These are phyloP conservation scores for Tapera naevia DNA, from an alignment of 2,797 vertebrate species.

Conservation along the genomic window DNA sequence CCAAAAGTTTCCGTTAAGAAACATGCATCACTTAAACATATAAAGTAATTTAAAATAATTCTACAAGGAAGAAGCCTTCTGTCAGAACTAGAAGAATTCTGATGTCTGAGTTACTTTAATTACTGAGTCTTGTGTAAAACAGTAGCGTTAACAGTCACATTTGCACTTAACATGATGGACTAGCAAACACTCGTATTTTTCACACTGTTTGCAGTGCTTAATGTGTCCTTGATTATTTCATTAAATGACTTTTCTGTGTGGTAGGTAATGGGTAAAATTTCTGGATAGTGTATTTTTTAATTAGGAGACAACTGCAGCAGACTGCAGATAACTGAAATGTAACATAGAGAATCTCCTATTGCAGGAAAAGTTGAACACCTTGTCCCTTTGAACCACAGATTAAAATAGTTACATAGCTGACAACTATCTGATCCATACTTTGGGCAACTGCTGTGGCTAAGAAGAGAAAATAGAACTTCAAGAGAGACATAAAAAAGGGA, in stretches of 20 bases:
- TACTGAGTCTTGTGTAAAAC: neutral
- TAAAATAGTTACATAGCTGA: neutral
- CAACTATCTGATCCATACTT: neutral
- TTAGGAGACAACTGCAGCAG: neutral
- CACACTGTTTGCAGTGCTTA: neutral
- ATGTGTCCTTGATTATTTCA: neutral
- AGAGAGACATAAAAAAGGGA: neutral
- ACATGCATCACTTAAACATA: neutral
- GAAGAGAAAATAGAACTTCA: neutral
- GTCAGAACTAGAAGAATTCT: neutral
- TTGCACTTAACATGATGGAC: neutral
- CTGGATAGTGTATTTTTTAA: neutral
- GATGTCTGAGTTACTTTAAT: neutral
- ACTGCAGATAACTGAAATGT: neutral
- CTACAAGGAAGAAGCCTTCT: neutral
- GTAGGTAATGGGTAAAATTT: neutral
- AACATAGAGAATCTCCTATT: neutral
- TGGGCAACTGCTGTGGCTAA: neutral
- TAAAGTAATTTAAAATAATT: neutral
- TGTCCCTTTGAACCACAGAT: neutral
- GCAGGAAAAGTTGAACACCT: neutral
- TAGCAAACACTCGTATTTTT: neutral
- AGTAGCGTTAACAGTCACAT: neutral
- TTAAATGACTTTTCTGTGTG: neutral
- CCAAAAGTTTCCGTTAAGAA: neutral